A percentile compares a stretch with the other conserved stretches of the same genome.
Evolutionary conservation across 2,113 vertebrate species (phyloP).

Genomic region (Vulpes ferrilata): DNA sequence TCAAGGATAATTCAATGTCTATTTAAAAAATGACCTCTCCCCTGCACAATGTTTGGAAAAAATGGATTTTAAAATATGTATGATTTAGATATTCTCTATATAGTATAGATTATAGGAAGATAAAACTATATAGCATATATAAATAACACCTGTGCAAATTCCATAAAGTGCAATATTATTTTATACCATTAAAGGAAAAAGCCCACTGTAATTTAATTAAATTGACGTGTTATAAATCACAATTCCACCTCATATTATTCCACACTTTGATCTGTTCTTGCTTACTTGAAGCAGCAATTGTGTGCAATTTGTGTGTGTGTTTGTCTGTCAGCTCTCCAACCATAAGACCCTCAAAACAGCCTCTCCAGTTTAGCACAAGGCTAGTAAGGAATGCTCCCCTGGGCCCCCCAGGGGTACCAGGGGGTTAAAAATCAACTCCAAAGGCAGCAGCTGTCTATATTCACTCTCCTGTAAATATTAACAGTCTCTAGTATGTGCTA

Average conservation of each 20-base stretch:
- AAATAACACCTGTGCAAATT: conserved; percentile 19
- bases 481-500: neutral
- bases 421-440: neutral
- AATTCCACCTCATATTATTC: neutral
- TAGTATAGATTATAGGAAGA: conserved; percentile 7
- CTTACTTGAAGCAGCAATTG: neutral
- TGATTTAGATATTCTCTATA: conserved; percentile 20
- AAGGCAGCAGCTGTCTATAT: neutral
- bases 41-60: neutral
- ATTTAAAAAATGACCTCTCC: conserved; percentile 14
- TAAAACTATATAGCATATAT: neutral
- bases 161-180: neutral
- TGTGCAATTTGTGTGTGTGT: neutral
- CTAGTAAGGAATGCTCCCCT: neutral
- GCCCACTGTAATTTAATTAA: conserved; percentile 9
- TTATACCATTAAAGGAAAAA: neutral
- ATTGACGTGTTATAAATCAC: neutral
- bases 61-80: conserved; percentile 44
- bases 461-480: conserved; percentile 15
- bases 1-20: conserved; percentile 27
- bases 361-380: neutral
- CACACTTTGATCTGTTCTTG: neutral
- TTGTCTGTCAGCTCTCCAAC: neutral
- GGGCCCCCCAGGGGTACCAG: neutral
- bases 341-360: neutral